phyloP scores from a whole-genome alignment of 2,888 invertebrate genomes.

The Pseudeuparius sepicola region DNA sequence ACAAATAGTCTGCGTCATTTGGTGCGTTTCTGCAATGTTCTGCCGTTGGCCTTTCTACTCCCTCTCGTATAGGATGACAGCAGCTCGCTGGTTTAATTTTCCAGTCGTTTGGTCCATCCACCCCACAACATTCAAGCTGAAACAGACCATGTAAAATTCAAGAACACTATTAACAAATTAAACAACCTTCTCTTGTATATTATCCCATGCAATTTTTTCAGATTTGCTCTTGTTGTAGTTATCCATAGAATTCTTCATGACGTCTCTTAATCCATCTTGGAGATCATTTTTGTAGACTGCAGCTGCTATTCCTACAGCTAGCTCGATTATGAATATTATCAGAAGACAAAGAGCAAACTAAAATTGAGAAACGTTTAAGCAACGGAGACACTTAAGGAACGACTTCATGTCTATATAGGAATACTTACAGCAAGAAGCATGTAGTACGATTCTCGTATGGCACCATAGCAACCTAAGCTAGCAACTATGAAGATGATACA shows the following conservation, averaged over 20 bases:
- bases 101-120: slow-evolving; percentile 35
- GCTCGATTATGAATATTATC: slow-evolving; percentile 72
- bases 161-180: background rate
- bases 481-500: slow-evolving; percentile 78
- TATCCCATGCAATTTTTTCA: slow-evolving; percentile 62
- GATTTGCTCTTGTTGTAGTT: slow-evolving; percentile 49
- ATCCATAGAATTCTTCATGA: slow-evolving; percentile 51
- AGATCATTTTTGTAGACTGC: slow-evolving; percentile 69
- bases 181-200: slow-evolving; percentile 55
- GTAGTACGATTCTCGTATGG: slow-evolving; percentile 78
- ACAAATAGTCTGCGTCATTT: slow-evolving; percentile 32
- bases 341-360: slow-evolving; percentile 72
- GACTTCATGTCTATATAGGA: no score
- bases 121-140: slow-evolving; percentile 44
- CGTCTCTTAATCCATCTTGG: slow-evolving; percentile 54
- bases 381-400: no score
- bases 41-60: slow-evolving; percentile 26
- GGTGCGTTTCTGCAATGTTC: slow-evolving; percentile 31
- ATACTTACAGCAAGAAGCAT: slow-evolving; percentile 74
- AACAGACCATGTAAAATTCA: slow-evolving; percentile 14
- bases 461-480: slow-evolving; percentile 86
- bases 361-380: no score
- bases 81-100: slow-evolving; percentile 49
- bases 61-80: slow-evolving; percentile 40
- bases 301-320: slow-evolving; percentile 80